phyloP scores from a whole-genome alignment of 23 tunicate genomes.

The Aplidium turbinatum region DNA sequence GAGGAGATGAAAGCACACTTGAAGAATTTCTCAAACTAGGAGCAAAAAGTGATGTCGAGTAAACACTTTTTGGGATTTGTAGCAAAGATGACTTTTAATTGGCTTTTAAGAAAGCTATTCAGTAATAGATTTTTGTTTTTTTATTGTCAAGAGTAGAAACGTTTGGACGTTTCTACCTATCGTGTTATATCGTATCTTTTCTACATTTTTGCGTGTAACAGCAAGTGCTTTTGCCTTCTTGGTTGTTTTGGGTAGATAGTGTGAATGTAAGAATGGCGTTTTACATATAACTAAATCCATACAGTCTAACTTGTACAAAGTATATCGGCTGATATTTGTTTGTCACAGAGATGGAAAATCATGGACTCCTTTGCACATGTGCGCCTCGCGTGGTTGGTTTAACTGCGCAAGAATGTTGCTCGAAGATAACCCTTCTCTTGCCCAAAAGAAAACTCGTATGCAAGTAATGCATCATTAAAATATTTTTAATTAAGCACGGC shows the following conservation, averaged over 20 bases:
- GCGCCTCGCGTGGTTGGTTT: slow-evolving; percentile 28
- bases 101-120: no score
- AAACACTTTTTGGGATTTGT: not conserved
- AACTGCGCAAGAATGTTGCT: slow-evolving; percentile 40
- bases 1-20: slow-evolving; percentile 18
- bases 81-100: no score
- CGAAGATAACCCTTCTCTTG: slow-evolving; percentile 18
- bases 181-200: no score
- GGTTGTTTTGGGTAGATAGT: not conserved
- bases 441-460: not conserved
- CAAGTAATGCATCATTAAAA: not conserved
- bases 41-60: slow-evolving; percentile 18
- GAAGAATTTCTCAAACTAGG: slow-evolving; percentile 18
- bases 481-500: not conserved
- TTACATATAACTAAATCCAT: no score
- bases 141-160: no score
- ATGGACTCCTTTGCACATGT: slow-evolving; percentile 43
- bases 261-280: no score
- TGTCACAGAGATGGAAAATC: slow-evolving; percentile 36
- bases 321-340: not conserved
- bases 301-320: no score
- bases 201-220: no score
- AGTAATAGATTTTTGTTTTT: no score
- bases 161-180: no score
- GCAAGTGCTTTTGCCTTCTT: not conserved